Conservation (phyloP, 2,888 invertebrate species). For the Ennomos fuscantarius region DNA sequence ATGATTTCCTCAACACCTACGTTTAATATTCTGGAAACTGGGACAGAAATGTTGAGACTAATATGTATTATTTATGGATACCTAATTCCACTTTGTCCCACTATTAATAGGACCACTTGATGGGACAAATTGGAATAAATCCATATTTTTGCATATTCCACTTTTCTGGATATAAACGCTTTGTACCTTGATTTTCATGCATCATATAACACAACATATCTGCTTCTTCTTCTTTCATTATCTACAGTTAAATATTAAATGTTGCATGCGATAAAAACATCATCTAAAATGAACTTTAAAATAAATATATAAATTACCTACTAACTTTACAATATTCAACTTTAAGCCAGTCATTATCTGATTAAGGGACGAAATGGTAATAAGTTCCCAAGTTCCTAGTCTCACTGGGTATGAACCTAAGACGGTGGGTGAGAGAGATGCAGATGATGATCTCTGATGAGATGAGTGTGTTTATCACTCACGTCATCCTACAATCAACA, state of each 20-base stretch:
- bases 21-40: conserved; percentile 1
- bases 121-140: too few relatives aligned
- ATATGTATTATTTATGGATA: too few relatives aligned
- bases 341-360: neutral
- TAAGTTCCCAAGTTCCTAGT: too few relatives aligned
- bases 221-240: conserved; percentile 51
- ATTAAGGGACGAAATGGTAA: too few relatives aligned
- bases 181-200: conserved; percentile 1
- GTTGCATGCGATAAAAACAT: conserved; percentile 66
- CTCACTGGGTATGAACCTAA: too few relatives aligned
- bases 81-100: too few relatives aligned
- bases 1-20: neutral
- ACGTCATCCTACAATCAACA: too few relatives aligned
- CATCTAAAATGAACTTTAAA: conserved; percentile 44
- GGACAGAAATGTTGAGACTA: neutral
- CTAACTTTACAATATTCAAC: conserved; percentile 48
- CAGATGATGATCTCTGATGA: too few relatives aligned
- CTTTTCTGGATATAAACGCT: conserved; percentile 4
- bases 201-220: conserved; percentile 35
- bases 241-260: conserved; percentile 43
- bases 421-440: too few relatives aligned
- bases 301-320: conserved; percentile 30
- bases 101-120: too few relatives aligned
- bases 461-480: too few relatives aligned
- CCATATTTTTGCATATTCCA: too few relatives aligned